These are phyloP conservation scores for Oscheius sp. DNA, from an alignment of 2,888 invertebrate genomes.

Conservation along the genomic window DNA sequence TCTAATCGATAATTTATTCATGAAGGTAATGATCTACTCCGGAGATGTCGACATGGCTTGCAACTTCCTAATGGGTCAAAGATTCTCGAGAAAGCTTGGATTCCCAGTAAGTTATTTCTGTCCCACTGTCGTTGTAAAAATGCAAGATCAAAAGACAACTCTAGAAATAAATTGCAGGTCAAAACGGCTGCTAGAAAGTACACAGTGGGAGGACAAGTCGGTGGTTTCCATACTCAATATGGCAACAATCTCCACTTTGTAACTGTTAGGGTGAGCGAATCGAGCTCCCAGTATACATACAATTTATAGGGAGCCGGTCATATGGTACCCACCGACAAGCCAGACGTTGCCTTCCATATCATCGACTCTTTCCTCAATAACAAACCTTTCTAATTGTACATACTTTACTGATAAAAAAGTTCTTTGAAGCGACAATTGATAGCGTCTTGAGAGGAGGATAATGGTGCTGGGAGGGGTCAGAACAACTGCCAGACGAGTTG, in stretches of 20 bases:
- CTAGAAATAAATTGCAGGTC: slow-evolving; percentile 25
- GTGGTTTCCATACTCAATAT: slow-evolving; percentile 48
- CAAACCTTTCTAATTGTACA: slow-evolving; percentile 39
- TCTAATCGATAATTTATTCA: no score
- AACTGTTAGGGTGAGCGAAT: slow-evolving; percentile 70
- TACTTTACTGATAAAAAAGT: no score
- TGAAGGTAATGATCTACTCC: neutral
- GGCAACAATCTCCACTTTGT: slow-evolving; percentile 37
- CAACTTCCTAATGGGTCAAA: slow-evolving; percentile 52
- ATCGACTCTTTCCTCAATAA: slow-evolving; percentile 47
- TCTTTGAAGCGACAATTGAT: slow-evolving; percentile 40
- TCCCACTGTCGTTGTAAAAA: no score
- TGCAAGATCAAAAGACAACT: no score
- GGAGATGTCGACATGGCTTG: slow-evolving; percentile 56
- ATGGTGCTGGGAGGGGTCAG: no score
- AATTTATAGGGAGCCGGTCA: neutral
- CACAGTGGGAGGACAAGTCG: slow-evolving; percentile 47
- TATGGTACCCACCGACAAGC: slow-evolving; percentile 76
- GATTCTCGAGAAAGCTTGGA: slow-evolving; percentile 51
- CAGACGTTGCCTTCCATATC: slow-evolving; percentile 47
- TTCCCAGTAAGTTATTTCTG: slow-evolving; percentile 30
- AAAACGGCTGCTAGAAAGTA: slow-evolving; percentile 38
- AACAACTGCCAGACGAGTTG: no score
- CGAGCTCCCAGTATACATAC: no score
- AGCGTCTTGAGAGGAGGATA: slow-evolving; percentile 41